These are phyloP conservation scores for Urocyon cinereoargenteus DNA, from an alignment of 2,797 vertebrate genomes.

Conservation along the genomic window DNA sequence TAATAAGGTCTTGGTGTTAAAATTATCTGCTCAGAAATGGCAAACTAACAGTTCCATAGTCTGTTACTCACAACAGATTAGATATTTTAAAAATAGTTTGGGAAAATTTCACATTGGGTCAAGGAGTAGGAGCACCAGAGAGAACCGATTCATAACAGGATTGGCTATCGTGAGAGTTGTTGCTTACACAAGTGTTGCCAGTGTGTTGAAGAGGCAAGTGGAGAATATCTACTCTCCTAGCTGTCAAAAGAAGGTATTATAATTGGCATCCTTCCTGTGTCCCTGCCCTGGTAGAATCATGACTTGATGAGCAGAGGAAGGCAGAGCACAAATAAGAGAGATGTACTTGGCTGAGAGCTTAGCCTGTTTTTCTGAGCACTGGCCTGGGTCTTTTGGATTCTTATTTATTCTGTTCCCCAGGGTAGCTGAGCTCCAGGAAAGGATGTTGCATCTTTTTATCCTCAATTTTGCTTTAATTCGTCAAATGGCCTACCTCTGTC, in stretches of 20 bases:
- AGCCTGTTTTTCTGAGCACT: background rate
- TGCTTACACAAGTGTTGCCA: conserved; percentile 77
- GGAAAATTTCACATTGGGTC: background rate
- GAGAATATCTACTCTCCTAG: conserved; percentile 77
- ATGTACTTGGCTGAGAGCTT: rapidly evolving
- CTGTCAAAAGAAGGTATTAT: background rate
- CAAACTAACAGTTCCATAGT: background rate
- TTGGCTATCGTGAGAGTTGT: conserved; percentile 74
- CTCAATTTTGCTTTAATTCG: background rate
- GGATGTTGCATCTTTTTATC: background rate
- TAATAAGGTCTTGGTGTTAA: conserved; percentile 19
- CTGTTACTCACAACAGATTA: conserved; percentile 60
- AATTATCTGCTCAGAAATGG: conserved; percentile 51
- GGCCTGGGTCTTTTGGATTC: background rate
- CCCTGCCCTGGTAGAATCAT: background rate
- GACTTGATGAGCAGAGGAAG: background rate
- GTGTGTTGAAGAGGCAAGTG: conserved; percentile 78
- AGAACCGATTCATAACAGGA: conserved; percentile 75
- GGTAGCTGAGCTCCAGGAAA: background rate
- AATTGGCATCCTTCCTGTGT: background rate
- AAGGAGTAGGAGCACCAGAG: background rate
- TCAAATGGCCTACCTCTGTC: background rate
- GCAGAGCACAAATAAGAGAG: background rate
- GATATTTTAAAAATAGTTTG: conserved; percentile 73
- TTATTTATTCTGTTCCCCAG: background rate